Conservation (phyloP, 1,140 invertebrate genomes). For the Sinella curviseta region DNA sequence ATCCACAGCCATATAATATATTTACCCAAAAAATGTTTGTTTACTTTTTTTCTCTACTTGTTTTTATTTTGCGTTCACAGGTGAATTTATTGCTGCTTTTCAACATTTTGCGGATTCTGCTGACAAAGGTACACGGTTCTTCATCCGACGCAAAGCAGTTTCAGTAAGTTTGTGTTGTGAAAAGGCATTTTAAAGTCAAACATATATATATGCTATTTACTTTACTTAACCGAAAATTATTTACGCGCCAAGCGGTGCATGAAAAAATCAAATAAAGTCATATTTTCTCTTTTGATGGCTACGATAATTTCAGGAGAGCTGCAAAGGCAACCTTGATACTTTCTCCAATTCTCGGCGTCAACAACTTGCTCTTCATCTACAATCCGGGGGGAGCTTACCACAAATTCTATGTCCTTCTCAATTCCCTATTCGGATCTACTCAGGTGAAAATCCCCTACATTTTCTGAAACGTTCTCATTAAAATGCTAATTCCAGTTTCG, state of each 20-base stretch:
- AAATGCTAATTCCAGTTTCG: too few relatives aligned
- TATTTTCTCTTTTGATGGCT: too few relatives aligned
- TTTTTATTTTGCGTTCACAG: conserved; percentile 52
- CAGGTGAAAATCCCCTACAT: too few relatives aligned
- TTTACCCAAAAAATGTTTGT: too few relatives aligned
- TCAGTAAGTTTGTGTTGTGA: conserved; percentile 48
- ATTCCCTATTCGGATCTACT: conserved; percentile 59
- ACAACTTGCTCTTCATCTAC: conserved; percentile 60
- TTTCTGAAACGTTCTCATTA: too few relatives aligned
- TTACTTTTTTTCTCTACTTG: too few relatives aligned
- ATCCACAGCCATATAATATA: too few relatives aligned
- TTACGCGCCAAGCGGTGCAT: too few relatives aligned
- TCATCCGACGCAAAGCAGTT: conserved; percentile 54
- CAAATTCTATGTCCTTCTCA: conserved; percentile 58
- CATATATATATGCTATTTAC: background rate
- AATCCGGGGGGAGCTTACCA: conserved; percentile 56
- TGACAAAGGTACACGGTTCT: conserved; percentile 56
- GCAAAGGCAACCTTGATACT: conserved; percentile 61
- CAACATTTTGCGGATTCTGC: conserved; percentile 59
- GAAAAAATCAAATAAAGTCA: too few relatives aligned
- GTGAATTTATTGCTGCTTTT: conserved; percentile 59
- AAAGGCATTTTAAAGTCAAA: background rate
- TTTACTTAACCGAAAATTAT: too few relatives aligned
- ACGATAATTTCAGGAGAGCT: conserved; percentile 59
- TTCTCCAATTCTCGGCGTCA: conserved; percentile 61